These are phyloP conservation scores for Pollenia griseotomentosa DNA, from an alignment of 2,888 invertebrate genomes.

Conservation along the genomic window DNA sequence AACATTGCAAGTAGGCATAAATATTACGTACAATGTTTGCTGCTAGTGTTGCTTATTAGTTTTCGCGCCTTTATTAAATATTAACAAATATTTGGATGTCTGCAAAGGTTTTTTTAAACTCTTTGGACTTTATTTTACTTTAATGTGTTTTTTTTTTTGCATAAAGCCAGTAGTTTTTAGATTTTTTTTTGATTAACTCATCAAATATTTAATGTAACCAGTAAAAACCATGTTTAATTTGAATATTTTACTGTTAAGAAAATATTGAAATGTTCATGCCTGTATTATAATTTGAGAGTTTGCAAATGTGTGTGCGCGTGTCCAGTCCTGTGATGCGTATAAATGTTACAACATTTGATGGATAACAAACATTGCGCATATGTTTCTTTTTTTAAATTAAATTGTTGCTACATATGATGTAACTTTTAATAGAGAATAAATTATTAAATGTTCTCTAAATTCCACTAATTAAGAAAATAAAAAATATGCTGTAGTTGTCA, in stretches of 20 bases:
- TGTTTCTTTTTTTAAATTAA: neutral
- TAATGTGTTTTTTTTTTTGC: conserved; percentile 11
- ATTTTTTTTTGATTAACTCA: conserved; percentile 62
- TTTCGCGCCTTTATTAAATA: conserved; percentile 72
- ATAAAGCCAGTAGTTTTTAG: conserved; percentile 33
- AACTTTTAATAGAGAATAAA: neutral
- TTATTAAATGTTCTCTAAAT: conserved; percentile 29
- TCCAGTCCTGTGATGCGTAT: conserved; percentile 22
- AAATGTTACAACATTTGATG: conserved; percentile 46
- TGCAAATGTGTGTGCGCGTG: neutral
- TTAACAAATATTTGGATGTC: conserved; percentile 67
- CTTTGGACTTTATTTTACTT: conserved; percentile 48
- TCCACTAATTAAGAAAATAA: conserved; percentile 18
- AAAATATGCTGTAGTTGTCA: conserved; percentile 28
- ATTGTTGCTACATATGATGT: conserved; percentile 9
- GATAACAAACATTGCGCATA: conserved; percentile 49
- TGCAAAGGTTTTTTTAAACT: conserved; percentile 14
- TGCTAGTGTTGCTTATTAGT: conserved; percentile 42
- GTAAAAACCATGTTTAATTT: conserved; percentile 54
- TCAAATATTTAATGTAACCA: conserved; percentile 59
- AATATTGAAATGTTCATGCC: conserved; percentile 52
- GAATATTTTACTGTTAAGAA: conserved; percentile 61
- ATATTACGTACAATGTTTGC: conserved; percentile 45
- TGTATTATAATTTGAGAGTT: conserved; percentile 54
- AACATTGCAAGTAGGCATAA: conserved; percentile 55